A percentile compares a stretch with the other conserved stretches of the same genome.
Evolutionary conservation across 1,140 invertebrate genomes (phyloP).

Genomic region (Drosophila nebulosa): DNA sequence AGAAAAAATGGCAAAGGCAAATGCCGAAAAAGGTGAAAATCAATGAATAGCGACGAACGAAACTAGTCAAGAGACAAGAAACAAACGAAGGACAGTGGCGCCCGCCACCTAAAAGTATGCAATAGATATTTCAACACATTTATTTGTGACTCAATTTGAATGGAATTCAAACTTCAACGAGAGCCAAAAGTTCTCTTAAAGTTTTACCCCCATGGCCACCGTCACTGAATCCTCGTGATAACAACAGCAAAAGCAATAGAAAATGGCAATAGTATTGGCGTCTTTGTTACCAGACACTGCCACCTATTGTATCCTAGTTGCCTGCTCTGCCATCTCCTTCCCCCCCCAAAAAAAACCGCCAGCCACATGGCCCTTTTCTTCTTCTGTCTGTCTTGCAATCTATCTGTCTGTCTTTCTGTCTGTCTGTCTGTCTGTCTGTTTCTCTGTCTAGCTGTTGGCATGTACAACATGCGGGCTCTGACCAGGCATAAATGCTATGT

Average conservation of each 20-base stretch:
- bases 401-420: constrained; percentile 21
- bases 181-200: no score
- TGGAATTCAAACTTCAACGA: no score
- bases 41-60: background rate
- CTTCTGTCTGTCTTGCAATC: background rate
- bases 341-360: background rate
- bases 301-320: background rate
- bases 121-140: no score
- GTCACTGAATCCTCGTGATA: no score
- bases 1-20: constrained; percentile 38
- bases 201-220: no score
- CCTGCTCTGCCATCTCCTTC: background rate
- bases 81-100: no score
- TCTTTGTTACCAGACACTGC: constrained; percentile 1
- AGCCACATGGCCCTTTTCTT: background rate
- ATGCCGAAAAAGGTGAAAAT: constrained; percentile 26
- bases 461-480: constrained; percentile 30
- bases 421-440: constrained; percentile 13
- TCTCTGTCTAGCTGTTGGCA: constrained; percentile 14
- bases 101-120: no score
- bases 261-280: constrained; percentile 3
- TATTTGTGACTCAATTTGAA: no score
- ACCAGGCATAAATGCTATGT: constrained; percentile 28
- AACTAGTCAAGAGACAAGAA: background rate
- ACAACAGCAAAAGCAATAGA: background rate